These are phyloP conservation scores for Danio jaintianensis DNA, from an alignment of 2,797 vertebrate genomes.

Conservation along the genomic window DNA sequence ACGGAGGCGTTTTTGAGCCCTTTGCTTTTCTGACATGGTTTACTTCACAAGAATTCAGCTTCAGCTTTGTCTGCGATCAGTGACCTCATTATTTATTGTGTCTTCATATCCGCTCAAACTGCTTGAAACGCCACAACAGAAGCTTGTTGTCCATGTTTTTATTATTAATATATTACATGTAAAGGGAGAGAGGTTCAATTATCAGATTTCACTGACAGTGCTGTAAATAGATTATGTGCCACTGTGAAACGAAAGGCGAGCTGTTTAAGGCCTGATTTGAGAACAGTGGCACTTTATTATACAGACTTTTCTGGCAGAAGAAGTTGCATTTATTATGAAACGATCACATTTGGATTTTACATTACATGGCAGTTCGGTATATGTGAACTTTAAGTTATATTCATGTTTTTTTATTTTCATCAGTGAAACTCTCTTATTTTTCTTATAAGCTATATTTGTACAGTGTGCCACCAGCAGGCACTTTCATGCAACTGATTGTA, in stretches of 20 bases:
- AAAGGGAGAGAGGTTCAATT: not conserved
- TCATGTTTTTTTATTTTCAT: not conserved
- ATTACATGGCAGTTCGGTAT: conserved; percentile 5
- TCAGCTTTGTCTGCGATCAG: conserved; percentile 24
- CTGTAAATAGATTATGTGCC: conserved; percentile 44
- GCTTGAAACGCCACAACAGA: conserved; percentile 8
- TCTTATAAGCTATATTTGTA: not conserved
- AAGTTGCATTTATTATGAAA: conserved; percentile 11
- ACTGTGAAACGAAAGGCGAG: not conserved
- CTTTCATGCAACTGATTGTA: conserved; percentile 41
- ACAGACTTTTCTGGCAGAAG: not conserved
- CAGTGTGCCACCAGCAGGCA: conserved; percentile 10
- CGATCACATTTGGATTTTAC: not conserved
- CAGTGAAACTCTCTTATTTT: not conserved
- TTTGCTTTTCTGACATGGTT: not conserved
- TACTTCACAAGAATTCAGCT: conserved; percentile 19
- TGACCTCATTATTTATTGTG: conserved; percentile 50
- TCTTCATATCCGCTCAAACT: conserved; percentile 5
- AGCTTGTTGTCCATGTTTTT: not conserved
- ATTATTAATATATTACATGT: conserved; percentile 19
- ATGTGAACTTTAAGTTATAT: not conserved
- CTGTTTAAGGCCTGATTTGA: conserved; percentile 1
- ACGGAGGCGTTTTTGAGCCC: conserved; percentile 18
- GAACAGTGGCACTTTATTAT: not conserved
- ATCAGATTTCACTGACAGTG: conserved; percentile 4